Evolutionary conservation across 1,140 invertebrate species (phyloP).

Genomic region (Drosophila mojavensis): DNA sequence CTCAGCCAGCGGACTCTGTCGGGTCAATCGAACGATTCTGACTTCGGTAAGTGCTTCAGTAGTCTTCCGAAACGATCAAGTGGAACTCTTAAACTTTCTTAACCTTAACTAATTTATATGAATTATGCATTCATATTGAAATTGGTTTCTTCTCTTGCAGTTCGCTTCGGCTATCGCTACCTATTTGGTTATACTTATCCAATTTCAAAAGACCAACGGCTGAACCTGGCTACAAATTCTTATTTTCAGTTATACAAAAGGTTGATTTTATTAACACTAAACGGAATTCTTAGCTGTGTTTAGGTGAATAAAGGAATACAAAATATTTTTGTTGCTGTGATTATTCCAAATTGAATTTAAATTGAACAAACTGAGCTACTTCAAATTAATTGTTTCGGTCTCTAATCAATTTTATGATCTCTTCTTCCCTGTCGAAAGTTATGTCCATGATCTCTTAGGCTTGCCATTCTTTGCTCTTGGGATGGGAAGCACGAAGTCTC

Average conservation of each 20-base stretch:
- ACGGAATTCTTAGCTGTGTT: too few relatives aligned
- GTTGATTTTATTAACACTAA: conserved; percentile 12
- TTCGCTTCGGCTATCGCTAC: conserved; percentile 88
- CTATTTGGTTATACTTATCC: conserved; percentile 89
- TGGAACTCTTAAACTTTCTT: too few relatives aligned
- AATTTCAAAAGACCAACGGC: conserved; percentile 87
- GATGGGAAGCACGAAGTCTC: too few relatives aligned
- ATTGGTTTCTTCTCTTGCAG: conserved; percentile 76
- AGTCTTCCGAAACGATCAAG: too few relatives aligned
- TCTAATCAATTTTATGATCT: too few relatives aligned
- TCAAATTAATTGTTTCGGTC: too few relatives aligned
- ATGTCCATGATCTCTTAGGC: too few relatives aligned
- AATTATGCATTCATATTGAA: too few relatives aligned
- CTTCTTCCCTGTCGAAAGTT: too few relatives aligned
- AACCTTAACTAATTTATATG: too few relatives aligned
- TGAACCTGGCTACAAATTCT: conserved; percentile 29
- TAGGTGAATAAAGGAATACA: conserved; percentile 2
- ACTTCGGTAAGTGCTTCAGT: conserved; percentile 85
- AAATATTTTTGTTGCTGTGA: conserved; percentile 24
- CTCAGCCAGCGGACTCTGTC: conserved; percentile 87
- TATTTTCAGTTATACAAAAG: conserved; percentile 48
- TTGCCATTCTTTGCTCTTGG: too few relatives aligned
- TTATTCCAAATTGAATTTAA: conserved; percentile 22
- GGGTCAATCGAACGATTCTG: conserved; percentile 86
- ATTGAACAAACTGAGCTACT: conserved; percentile 27